phyloP scores from a whole-genome alignment of 2,888 invertebrate genomes.

The Pandemis corylana region DNA sequence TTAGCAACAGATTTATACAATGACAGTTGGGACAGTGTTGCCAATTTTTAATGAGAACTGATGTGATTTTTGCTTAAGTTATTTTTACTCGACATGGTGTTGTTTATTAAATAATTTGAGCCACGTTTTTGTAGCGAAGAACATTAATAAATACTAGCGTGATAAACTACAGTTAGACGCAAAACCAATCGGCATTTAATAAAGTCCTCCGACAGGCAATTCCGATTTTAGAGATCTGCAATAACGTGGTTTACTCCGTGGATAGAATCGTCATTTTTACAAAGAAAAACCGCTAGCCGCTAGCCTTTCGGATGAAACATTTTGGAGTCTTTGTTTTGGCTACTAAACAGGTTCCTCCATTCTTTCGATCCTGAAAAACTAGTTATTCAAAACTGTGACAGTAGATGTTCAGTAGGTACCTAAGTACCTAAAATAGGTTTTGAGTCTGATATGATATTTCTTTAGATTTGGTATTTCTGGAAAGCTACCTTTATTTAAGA shows the following conservation, averaged over 20 bases:
- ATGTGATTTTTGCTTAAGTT: background rate
- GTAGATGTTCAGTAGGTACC: too few species aligned
- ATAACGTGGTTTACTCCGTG: background rate
- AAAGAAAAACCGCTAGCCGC: background rate
- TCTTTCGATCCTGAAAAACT: too few species aligned
- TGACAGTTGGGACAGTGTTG: conserved; percentile 13
- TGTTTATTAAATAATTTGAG: background rate
- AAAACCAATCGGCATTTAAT: conserved; percentile 38
- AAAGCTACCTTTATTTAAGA: too few species aligned
- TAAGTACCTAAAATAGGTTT: too few species aligned
- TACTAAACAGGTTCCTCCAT: background rate
- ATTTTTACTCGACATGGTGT: background rate
- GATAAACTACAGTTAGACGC: conserved; percentile 35
- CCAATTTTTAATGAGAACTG: conserved; percentile 13
- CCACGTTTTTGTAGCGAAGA: background rate
- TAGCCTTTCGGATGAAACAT: background rate
- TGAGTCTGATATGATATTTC: too few species aligned
- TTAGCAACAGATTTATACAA: conserved; percentile 26
- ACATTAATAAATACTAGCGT: conserved; percentile 33
- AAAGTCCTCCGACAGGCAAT: conserved; percentile 34
- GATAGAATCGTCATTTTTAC: background rate
- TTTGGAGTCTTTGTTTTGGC: background rate
- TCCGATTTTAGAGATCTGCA: conserved; percentile 28
- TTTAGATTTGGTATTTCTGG: too few species aligned
- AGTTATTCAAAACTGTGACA: too few species aligned